These are phyloP conservation scores for Trigoniulus corallinus DNA, from an alignment of 1,140 invertebrate species.

Conservation along the genomic window DNA sequence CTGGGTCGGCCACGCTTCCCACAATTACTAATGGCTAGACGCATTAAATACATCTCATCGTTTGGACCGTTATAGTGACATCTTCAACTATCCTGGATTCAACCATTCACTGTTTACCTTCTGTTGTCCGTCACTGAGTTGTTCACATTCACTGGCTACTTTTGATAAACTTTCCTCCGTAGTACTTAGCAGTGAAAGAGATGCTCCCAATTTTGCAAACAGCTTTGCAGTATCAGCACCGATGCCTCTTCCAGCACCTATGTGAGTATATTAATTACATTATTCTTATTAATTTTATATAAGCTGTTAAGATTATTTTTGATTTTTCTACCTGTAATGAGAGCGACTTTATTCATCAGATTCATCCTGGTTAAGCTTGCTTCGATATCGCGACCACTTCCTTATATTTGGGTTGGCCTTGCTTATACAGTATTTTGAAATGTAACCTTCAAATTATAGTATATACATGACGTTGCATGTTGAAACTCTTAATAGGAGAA, in stretches of 20 bases:
- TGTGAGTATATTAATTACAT: background rate
- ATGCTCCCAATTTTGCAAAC: background rate
- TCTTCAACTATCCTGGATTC: too few species aligned
- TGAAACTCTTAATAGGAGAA: too few species aligned
- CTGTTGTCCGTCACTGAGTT: background rate
- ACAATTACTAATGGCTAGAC: conserved; percentile 8
- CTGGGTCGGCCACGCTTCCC: conserved; percentile 15
- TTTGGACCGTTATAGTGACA: too few species aligned
- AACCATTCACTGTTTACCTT: too few species aligned
- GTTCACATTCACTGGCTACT: background rate
- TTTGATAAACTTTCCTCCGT: background rate
- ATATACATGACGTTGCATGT: too few species aligned
- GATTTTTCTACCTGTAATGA: background rate
- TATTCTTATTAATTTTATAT: background rate
- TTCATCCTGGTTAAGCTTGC: too few species aligned
- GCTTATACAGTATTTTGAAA: too few species aligned
- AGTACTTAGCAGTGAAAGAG: background rate
- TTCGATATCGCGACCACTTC: too few species aligned
- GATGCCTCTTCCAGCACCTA: background rate
- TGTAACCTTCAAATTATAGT: too few species aligned
- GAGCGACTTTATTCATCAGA: background rate
- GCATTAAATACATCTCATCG: too few species aligned
- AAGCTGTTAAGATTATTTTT: background rate
- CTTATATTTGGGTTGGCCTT: too few species aligned
- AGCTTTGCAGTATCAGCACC: background rate